Base-by-base conservation (phyloP, 2,888 invertebrate species). In the Ectobius pallidus region DNA sequence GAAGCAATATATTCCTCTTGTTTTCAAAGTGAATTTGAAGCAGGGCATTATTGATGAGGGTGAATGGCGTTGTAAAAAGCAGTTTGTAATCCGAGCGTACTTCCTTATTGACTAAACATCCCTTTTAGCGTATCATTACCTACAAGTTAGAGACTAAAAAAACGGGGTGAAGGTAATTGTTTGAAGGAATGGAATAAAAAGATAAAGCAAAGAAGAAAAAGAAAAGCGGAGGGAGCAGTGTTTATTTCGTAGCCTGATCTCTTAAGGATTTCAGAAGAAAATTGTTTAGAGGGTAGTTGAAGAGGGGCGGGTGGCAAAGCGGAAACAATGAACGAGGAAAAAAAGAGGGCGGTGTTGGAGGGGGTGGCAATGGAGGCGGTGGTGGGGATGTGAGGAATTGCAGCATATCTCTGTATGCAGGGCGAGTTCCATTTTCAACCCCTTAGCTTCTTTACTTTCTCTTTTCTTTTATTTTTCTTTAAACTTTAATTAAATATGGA, bases 401-500 rank as follows among this genome's bases (percentile, higher is more conserved):
- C 32, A 69, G 9, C 30, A n/a, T n/a, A 55, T 22, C 14, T 58
- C 27, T 25, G 58, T 58, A 58, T 58, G 58, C 32, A 30, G 58
- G 58, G 30, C 32, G 58, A 58, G 52, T 55, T 39, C 44, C 71
- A 44, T 42, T 55, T 52, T 34, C 46, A 61, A 46, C 42, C 58
- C 32, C 52, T 34, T 16, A 44, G 58, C 62, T 46, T 72, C 52
- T 61, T 52, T 49, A 39, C 61, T 34, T 62, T 30, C 55, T 55
- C 32, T 63, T 63, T 6, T 67, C 49, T 72, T 52, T 20, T 49
- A 68, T 61, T 72, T 71, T 32, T 72, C 63, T 74, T 72, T 70
- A 74, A 74, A 72, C 81, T 82, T 82, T 81, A 81, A 82, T 82
- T 81, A 81, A 82, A 81, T 81, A 81, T 79, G 80, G 81, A 80